phyloP scores from a whole-genome alignment of 2,888 invertebrate species.

The Epistrophella euchroma region DNA sequence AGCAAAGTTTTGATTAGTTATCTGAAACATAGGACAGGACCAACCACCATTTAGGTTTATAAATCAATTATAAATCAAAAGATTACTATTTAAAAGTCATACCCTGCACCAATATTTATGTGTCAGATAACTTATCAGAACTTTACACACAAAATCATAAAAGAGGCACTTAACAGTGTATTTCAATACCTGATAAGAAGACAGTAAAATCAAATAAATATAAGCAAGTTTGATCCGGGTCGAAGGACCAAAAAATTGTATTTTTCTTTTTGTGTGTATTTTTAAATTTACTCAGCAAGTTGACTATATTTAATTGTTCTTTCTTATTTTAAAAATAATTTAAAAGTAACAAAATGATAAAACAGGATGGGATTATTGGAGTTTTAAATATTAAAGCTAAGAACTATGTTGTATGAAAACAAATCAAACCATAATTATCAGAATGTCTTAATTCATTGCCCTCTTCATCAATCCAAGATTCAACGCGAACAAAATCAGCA shows the following conservation, averaged over 20 bases:
- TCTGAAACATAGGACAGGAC: too few species aligned
- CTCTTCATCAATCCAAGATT: slow-evolving; percentile 89
- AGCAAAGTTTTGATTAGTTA: too few species aligned
- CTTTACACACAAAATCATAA: too few species aligned
- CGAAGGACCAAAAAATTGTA: neutral
- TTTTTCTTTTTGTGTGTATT: neutral
- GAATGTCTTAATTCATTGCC: slow-evolving; percentile 85
- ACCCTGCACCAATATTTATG: too few species aligned
- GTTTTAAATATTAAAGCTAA: neutral
- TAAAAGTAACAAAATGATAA: neutral
- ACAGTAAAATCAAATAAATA: too few species aligned
- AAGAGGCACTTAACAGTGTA: too few species aligned
- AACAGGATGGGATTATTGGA: neutral
- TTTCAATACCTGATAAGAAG: too few species aligned
- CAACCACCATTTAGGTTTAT: too few species aligned
- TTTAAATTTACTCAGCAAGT: neutral
- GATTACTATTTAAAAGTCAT: too few species aligned
- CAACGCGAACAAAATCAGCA: slow-evolving; percentile 89
- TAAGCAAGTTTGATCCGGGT: neutral
- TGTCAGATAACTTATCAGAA: too few species aligned
- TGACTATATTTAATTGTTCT: neutral
- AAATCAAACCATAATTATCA: slow-evolving; percentile 84
- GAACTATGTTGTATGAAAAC: neutral
- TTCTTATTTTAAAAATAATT: neutral
- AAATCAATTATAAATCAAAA: too few species aligned